These are phyloP conservation scores for Sicus ferrugineus DNA, from an alignment of 2,888 invertebrate species.

Conservation along the genomic window DNA sequence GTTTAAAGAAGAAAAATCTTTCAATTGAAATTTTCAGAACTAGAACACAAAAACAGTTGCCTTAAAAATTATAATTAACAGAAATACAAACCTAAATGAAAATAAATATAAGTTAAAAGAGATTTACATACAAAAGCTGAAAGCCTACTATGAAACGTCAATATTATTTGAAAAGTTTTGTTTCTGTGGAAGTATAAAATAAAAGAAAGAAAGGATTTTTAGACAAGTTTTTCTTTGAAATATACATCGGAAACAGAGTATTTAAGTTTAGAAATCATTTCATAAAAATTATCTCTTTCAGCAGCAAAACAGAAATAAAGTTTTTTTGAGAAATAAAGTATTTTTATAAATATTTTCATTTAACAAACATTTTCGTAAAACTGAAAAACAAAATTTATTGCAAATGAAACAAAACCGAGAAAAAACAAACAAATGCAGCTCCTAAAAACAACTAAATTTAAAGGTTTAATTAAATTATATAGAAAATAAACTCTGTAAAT, in stretches of 20 bases:
- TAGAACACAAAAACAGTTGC: slow-evolving; percentile 57
- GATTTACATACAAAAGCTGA: slow-evolving; percentile 29
- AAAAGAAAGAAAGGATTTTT: neutral
- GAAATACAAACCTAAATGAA: slow-evolving; percentile 38
- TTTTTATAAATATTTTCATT: no score
- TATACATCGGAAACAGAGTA: no score
- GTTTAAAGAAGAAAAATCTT: slow-evolving; percentile 38
- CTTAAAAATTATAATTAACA: slow-evolving; percentile 49
- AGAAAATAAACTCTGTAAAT: slow-evolving; percentile 54
- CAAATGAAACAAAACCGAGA: slow-evolving; percentile 37
- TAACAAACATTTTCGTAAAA: no score
- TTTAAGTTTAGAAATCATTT: no score
- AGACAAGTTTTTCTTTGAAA: neutral
- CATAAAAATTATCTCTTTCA: no score
- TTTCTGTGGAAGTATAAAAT: neutral
- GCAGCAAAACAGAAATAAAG: no score
- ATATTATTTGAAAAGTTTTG: neutral
- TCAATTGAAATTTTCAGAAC: slow-evolving; percentile 37
- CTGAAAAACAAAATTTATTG: neutral
- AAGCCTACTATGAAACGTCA: no score
- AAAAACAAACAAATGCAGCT: slow-evolving; percentile 42
- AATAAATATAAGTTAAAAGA: slow-evolving; percentile 44
- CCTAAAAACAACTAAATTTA: slow-evolving; percentile 62
- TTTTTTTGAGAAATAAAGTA: no score
- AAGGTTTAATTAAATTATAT: slow-evolving; percentile 52